Percentiles rank a stretch among this genome's conserved stretches.
These are phyloP conservation scores for Lepidothrix coronata DNA, from an alignment of 2,113 vertebrate species.

Conservation along the genomic window DNA sequence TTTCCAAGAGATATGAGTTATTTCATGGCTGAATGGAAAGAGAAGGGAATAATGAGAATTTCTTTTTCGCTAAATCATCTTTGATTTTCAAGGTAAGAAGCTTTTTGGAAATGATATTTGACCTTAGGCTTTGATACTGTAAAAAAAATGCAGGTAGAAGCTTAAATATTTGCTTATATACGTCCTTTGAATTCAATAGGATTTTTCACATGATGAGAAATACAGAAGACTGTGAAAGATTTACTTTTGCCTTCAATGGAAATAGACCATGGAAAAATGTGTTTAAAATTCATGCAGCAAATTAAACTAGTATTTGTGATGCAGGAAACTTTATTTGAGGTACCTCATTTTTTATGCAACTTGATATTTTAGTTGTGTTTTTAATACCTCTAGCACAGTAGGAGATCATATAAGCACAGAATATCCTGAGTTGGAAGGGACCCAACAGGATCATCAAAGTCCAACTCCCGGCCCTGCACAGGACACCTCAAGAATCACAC, in stretches of 20 bases:
- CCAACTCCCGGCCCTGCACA: not conserved
- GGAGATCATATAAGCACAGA: not conserved
- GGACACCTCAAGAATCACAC: not conserved
- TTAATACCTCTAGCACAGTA: not conserved
- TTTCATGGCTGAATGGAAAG: not conserved
- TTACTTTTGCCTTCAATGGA: not conserved
- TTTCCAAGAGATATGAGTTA: not conserved
- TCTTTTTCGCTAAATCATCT: not conserved
- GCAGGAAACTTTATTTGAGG: not conserved
- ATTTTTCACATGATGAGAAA: not conserved
- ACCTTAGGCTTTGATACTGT: not conserved
- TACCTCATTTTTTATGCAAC: not conserved
- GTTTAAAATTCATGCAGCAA: not conserved
- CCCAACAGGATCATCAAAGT: not conserved
- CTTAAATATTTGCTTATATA: not conserved
- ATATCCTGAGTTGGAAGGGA: not conserved
- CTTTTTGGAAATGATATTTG: not conserved
- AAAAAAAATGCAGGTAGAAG: not conserved
- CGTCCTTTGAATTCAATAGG: not conserved
- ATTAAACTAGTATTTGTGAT: not conserved
- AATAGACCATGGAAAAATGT: not conserved
- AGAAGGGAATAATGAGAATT: not conserved
- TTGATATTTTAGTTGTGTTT: not conserved
- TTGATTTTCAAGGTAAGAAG: not conserved
- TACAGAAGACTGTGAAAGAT: not conserved